Evolutionary conservation across 64 coral and sea anemone species (phyloP).

Genomic region (Catalaphyllia jardinei): DNA sequence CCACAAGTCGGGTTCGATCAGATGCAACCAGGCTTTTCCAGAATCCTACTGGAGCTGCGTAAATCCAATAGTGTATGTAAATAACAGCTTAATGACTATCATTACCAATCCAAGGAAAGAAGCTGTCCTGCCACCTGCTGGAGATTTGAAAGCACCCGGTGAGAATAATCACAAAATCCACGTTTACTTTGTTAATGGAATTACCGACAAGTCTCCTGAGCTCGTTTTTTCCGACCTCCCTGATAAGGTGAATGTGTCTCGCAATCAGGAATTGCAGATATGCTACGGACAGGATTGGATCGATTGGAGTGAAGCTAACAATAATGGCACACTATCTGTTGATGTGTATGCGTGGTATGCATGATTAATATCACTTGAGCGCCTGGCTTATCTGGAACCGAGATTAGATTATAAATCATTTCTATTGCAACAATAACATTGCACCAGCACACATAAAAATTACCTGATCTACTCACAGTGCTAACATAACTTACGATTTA

Average conservation of each 20-base stretch:
- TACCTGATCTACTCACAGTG: too few relatives aligned
- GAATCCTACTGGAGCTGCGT: neutral
- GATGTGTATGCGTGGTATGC: slow-evolving; percentile 54
- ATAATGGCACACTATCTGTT: neutral
- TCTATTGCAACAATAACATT: too few relatives aligned
- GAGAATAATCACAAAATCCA: too few relatives aligned
- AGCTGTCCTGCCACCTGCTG: neutral
- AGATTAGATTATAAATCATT: too few relatives aligned
- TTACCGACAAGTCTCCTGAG: neutral
- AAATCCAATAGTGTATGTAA: neutral
- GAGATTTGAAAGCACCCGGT: neutral
- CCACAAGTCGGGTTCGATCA: neutral
- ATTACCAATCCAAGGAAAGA: neutral
- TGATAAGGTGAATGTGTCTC: neutral
- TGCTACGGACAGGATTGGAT: slow-evolving; percentile 22
- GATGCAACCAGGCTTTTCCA: too few relatives aligned
- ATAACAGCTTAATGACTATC: neutral
- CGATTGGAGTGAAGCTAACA: neutral
- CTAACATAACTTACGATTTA: too few relatives aligned
- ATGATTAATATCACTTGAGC: neutral
- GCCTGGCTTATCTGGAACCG: neutral
- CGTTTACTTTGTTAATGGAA: neutral
- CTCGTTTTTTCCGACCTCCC: neutral
- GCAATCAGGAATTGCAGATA: neutral
- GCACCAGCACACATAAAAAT: too few relatives aligned